Evolutionary conservation across 1,140 invertebrate genomes (phyloP).

Genomic region (Aricia agestis): DNA sequence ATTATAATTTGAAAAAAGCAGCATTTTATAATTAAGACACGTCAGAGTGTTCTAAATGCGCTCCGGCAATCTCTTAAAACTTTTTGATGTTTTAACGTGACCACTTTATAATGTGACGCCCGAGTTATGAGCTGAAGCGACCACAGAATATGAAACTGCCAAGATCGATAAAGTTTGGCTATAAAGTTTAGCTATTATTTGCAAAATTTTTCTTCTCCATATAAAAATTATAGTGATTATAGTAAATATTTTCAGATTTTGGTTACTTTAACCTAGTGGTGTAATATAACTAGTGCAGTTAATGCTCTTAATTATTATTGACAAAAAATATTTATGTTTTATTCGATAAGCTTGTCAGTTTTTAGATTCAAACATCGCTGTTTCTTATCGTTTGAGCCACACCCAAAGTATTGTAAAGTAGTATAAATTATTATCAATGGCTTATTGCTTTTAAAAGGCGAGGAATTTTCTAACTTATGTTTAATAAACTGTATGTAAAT

Average conservation of each 20-base stretch:
- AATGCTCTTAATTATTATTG: too few relatives aligned
- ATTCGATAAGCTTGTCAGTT: too few relatives aligned
- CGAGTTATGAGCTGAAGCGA: conserved; percentile 21
- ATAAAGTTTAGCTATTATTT: neutral
- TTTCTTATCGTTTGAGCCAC: neutral
- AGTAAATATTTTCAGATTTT: too few relatives aligned
- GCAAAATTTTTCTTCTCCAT: too few relatives aligned
- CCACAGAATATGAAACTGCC: neutral
- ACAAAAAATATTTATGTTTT: too few relatives aligned
- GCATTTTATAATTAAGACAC: conserved; percentile 36
- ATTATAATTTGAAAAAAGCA: conserved; percentile 8
- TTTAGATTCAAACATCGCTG: neutral
- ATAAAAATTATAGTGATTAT: too few relatives aligned
- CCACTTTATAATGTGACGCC: conserved; percentile 15
- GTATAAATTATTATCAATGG: conserved; percentile 8
- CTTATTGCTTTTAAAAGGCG: conserved; percentile 12
- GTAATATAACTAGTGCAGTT: too few relatives aligned
- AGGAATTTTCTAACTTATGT: neutral
- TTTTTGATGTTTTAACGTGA: conserved; percentile 31
- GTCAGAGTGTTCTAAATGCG: conserved; percentile 29
- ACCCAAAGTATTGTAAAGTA: neutral
- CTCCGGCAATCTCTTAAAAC: conserved; percentile 29
- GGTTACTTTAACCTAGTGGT: too few relatives aligned
- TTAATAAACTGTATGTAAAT: neutral
- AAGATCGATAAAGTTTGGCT: neutral